These are phyloP conservation scores for Oopsacas minuta DNA, from an alignment of 37 sponge, comb jelly and placozoan genomes.

Conservation along the genomic window DNA sequence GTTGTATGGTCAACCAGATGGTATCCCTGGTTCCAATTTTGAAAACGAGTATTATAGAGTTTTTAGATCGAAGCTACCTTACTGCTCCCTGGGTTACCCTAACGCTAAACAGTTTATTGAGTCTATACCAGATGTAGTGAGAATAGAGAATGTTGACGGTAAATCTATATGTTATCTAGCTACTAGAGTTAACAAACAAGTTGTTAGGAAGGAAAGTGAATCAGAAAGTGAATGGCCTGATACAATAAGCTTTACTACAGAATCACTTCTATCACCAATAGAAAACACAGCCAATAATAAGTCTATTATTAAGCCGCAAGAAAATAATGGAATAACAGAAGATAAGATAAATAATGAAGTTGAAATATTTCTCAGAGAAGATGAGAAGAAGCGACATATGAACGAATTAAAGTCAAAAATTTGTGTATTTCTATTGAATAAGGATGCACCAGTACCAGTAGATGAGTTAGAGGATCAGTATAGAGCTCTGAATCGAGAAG, in stretches of 20 bases:
- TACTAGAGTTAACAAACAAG: neutral
- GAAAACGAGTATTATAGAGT: neutral
- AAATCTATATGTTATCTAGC: neutral
- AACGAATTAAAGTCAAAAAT: neutral
- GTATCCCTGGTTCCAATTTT: neutral
- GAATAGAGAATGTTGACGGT: neutral
- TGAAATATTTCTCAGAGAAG: neutral
- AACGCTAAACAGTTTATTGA: neutral
- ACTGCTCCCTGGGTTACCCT: neutral
- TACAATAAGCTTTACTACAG: neutral
- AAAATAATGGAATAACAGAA: neutral
- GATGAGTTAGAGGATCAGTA: constrained; percentile 11
- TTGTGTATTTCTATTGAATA: neutral
- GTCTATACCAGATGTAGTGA: neutral
- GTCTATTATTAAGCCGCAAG: neutral
- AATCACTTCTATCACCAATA: neutral
- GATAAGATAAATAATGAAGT: neutral
- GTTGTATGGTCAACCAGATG: neutral
- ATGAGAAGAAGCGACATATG: neutral
- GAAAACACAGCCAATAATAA: neutral
- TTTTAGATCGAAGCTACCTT: neutral
- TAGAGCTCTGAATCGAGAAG: neutral
- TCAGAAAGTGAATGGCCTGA: neutral
- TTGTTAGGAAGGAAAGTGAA: neutral
- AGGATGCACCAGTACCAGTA: neutral